phyloP scores from a whole-genome alignment of 2,797 vertebrate genomes.

The Holocentrus rufus region DNA sequence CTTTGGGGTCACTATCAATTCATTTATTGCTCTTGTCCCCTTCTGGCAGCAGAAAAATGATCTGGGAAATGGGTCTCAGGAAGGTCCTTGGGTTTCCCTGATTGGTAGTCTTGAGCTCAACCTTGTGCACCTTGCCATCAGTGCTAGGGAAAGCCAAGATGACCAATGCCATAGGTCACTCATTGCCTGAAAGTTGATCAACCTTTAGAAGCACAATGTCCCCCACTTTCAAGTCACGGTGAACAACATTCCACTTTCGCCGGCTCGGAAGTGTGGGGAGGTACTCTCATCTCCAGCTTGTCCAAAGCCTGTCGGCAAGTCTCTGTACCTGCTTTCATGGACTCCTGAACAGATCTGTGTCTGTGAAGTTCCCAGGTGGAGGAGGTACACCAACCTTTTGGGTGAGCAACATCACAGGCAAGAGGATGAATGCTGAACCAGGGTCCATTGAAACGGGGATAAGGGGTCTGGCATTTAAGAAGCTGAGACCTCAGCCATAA shows the following conservation, averaged over 20 bases:
- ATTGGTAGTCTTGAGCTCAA: neutral
- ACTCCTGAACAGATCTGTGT: too few relatives aligned
- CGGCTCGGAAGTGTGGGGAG: neutral
- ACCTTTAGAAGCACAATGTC: conserved; percentile 18
- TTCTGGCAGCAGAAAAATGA: neutral
- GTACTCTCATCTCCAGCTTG: too few relatives aligned
- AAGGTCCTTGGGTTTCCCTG: neutral
- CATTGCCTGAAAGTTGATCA: neutral
- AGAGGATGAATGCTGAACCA: neutral
- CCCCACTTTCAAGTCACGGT: neutral
- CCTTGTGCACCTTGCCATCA: conserved; percentile 12
- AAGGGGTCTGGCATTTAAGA: neutral
- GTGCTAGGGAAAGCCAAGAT: conserved; percentile 1
- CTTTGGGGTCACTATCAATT: too few relatives aligned
- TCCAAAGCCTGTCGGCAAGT: too few relatives aligned
- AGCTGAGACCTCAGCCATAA: neutral
- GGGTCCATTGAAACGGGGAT: neutral
- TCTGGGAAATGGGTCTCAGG: neutral
- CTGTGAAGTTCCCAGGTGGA: too few relatives aligned
- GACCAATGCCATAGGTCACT: conserved; percentile 15
- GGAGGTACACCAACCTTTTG: conserved; percentile 25
- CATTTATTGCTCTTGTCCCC: too few relatives aligned
- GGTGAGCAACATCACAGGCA: conserved; percentile 14
- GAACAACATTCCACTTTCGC: neutral
- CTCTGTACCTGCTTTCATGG: too few relatives aligned